Conservation (phyloP, 2,888 invertebrate species). For the Erebia aethiops region DNA sequence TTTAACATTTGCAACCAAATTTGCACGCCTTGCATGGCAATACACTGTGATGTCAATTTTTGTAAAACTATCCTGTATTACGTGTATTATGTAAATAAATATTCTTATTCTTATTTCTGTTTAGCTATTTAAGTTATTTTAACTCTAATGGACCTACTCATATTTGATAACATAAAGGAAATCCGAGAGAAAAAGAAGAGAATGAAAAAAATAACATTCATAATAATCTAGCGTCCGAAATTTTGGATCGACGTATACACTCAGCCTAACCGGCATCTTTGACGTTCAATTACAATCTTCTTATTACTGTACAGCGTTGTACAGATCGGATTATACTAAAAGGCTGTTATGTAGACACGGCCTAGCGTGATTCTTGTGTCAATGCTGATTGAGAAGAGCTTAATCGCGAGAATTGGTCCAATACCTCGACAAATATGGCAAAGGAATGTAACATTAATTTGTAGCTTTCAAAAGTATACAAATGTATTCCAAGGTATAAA, state of each 20-base stretch:
- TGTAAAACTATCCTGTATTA: no score
- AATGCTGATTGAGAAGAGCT: conserved; percentile 50
- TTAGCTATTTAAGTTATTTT: no score
- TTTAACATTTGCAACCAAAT: no score
- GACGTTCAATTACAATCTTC: conserved; percentile 74
- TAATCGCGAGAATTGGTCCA: conserved; percentile 35
- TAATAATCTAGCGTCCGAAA: not conserved
- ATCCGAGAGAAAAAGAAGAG: no score
- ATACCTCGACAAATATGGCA: conserved; percentile 23
- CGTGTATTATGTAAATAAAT: no score
- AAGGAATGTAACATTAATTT: conserved; percentile 22
- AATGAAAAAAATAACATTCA: no score
- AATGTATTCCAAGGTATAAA: not conserved
- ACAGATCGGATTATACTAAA: conserved; percentile 72
- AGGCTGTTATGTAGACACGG: conserved; percentile 73
- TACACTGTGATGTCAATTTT: no score
- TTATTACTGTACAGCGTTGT: conserved; percentile 60
- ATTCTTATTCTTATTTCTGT: no score
- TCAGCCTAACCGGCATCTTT: conserved; percentile 58
- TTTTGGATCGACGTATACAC: conserved; percentile 21
- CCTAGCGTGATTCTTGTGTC: conserved; percentile 55
- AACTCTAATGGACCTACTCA: no score
- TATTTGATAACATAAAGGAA: no score
- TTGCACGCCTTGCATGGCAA: no score
- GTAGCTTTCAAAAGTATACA: conserved; percentile 5